Base-by-base conservation (phyloP, 2,888 invertebrate species). In the Synanthedon formicaeformis region DNA sequence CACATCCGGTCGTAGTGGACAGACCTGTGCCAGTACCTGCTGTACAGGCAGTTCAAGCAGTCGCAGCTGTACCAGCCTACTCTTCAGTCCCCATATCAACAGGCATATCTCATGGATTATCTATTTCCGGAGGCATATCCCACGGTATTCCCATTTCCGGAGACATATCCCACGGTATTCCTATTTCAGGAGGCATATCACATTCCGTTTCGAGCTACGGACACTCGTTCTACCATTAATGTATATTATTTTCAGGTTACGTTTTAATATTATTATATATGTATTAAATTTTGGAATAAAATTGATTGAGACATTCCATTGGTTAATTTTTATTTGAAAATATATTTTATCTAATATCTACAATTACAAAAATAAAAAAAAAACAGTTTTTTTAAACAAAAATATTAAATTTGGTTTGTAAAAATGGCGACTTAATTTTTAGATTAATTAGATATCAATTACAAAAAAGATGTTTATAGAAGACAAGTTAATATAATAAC, bases 1-100 rank as follows among this genome's bases (percentile, higher is more conserved):
- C 73, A 0, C 71, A 73, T 49, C 74, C 75, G 2, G 71, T 73
- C 0, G 65, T 69, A 1, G 68, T 73, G 1, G 66, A 71, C 48
- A 62, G 70, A 50, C 68, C 66, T 0, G 84, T 85, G 8, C 71
- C 84, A 0, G 81, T 85, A 0, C 76, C 80, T 0, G 80, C 80
- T n/a, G 79, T 79, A 4, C 76, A 81, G 0, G 72, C 72, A 2
- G 76, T 75, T 8, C 78, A 73, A 53, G 73, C 65, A 56, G 73
- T 60, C 48, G 83, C 63, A 12, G 56, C 63, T 1, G 58, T 66
- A 3, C 56, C 53, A n/a, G 54, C 18, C 18, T n/a, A 13, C 45
- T 45, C 45, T 13, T 45, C 45, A 13, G 16, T 49, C 13, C 16
- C 49, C 13, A 16, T 49, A 16, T 45, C 45, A 6, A 16, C 16